Base-by-base conservation (phyloP, 2,888 invertebrate genomes). In the Drosophila niveifrons region DNA sequence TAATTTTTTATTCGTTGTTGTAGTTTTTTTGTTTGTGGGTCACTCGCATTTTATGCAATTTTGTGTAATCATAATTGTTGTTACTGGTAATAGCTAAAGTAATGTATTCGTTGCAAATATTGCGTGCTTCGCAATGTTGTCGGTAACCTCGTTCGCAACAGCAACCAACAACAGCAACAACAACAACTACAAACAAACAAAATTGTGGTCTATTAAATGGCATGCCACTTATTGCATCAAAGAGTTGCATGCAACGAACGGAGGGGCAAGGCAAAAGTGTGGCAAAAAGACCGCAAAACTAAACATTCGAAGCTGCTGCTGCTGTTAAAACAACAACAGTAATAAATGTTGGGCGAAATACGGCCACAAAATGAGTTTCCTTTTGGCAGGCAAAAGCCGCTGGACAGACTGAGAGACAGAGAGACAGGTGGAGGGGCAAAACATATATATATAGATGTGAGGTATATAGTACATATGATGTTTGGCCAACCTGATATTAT, bases 191-290 rank as follows among this genome's bases (percentile, higher is more conserved):
- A 44, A 48, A 31, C 11, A 66, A 81, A 79, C 82, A 57, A 75
- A 81, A 79, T 78, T 79, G 79, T 57, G 79, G 79, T 81, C 66
- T 78, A 78, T 75, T 78, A 75, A 78, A 66, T 79, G 79, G 79
- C 75, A 81, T 75, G 72, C 82, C 78, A 78, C 78, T 78, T 81
- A 79, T 79, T 81, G 78, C 78, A 68, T 68, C 81, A 78, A 64
- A 52, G 52, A 62, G 46, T 53, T 63, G 39, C 39, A 15, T 41
- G 39, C 39, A 41, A 36, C 36, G 29, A 39, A 15, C 10, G 28
- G 23, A n/a, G 11, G 34, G n/a, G 36, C 23, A 23, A 29, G 17
- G 9, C 8, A 10, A 41, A 28, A 44, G 36, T 55, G 72, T 51
- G 72, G 59, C 39, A 55, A 17, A 31, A 23, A 68, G 41, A 55